phyloP scores from a whole-genome alignment of 1,140 invertebrate species.

The Lordiphosa clarofinis region DNA sequence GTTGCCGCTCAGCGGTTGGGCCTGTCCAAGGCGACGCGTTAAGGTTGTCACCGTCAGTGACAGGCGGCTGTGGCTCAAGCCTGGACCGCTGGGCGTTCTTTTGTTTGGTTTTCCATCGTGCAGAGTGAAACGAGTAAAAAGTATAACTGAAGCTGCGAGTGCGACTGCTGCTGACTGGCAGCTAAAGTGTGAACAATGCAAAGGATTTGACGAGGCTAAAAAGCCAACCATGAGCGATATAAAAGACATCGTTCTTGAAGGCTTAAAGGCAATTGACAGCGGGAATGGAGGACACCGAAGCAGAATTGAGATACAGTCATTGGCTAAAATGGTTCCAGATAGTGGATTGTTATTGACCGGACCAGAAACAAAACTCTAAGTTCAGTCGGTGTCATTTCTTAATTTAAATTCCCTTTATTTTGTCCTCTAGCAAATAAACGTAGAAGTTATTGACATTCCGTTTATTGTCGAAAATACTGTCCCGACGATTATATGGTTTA shows the following conservation, averaged over 20 bases:
- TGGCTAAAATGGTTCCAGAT: no score
- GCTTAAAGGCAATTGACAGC: background rate
- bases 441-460: no score
- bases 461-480: no score
- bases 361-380: no score
- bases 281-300: no score
- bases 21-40: conserved; percentile 47
- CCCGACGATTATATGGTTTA: no score
- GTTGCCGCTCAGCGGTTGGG: conserved; percentile 46
- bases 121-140: conserved; percentile 35
- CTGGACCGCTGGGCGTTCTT: conserved; percentile 19
- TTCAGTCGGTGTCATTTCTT: no score
- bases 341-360: no score
- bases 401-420: no score
- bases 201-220: conserved; percentile 12
- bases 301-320: no score
- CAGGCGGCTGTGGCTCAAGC: conserved; percentile 31
- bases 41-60: conserved; percentile 69
- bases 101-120: conserved; percentile 1
- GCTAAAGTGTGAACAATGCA: conserved; percentile 42
- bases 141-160: conserved; percentile 15
- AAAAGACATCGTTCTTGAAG: conserved; percentile 10
- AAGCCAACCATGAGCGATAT: conserved; percentile 1
- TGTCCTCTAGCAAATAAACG: no score
- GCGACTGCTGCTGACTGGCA: conserved; percentile 30